Percentiles rank a stretch among this genome's conserved stretches.
Conservation (phyloP, 1,140 invertebrate genomes). For the Trachymyrmex cornetzi region DNA sequence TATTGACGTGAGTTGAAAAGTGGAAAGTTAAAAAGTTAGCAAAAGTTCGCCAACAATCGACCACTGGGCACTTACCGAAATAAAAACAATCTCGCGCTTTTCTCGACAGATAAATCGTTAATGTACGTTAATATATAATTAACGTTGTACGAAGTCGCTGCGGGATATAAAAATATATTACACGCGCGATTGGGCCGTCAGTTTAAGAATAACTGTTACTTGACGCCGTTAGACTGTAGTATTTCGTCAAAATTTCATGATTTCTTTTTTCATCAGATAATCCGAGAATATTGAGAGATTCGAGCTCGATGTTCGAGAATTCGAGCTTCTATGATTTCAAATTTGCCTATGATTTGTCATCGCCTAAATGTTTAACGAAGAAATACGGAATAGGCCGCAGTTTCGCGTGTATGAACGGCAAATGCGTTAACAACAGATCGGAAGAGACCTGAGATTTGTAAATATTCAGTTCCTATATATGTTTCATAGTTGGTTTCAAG, state of each 20-base stretch:
- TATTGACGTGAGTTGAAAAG: not conserved
- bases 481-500: constrained; percentile 25
- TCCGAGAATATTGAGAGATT: not conserved
- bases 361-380: constrained; percentile 1
- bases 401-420: constrained; percentile 13
- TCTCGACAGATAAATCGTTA: constrained; percentile 1
- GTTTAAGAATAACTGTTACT: constrained; percentile 31
- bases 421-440: constrained; percentile 40
- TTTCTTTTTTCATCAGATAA: not conserved
- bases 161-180: constrained; percentile 61
- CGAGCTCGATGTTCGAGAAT: not conserved
- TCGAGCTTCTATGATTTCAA: not conserved
- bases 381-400: constrained; percentile 36
- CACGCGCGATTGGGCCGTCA: constrained; percentile 13
- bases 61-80: constrained; percentile 9
- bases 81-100: not conserved
- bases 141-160: constrained; percentile 10
- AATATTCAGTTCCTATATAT: constrained; percentile 42
- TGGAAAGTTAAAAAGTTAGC: not conserved
- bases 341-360: constrained; percentile 23
- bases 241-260: not conserved
- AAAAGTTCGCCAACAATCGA: not conserved
- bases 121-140: constrained; percentile 8
- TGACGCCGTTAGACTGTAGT: not conserved
- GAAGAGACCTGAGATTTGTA: constrained; percentile 27